Conservation (phyloP, 2,888 invertebrate genomes). For the Tachystola acroxantha region DNA sequence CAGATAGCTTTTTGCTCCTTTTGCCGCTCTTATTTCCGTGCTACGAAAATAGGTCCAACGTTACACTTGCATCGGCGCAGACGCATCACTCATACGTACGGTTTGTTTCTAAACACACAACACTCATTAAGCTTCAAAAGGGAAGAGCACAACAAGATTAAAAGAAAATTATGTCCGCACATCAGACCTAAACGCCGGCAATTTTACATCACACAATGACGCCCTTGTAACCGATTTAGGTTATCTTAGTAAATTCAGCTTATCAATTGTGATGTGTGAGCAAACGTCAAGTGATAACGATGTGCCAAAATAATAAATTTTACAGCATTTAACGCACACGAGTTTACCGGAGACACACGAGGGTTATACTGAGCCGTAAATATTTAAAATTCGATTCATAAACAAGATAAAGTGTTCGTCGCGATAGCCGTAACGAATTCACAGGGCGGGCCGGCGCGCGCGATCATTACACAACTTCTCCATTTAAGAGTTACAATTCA, state of each 20-base stretch:
- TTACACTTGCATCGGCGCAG: constrained; percentile 69
- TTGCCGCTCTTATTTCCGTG: constrained; percentile 78
- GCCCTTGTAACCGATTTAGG: constrained; percentile 24
- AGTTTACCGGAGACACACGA: constrained; percentile 32
- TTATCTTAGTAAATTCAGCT: constrained; percentile 37
- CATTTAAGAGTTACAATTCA: constrained; percentile 33
- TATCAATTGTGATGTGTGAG: constrained; percentile 46
- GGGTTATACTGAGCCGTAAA: constrained; percentile 42
- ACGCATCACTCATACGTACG: constrained; percentile 63
- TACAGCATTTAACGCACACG: constrained; percentile 35
- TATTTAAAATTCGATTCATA: constrained; percentile 36
- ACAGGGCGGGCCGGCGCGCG: constrained; percentile 29
- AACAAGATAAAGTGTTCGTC: constrained; percentile 36
- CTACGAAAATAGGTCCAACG: constrained; percentile 74
- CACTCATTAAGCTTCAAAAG: constrained; percentile 12
- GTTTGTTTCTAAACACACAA: constrained; percentile 26
- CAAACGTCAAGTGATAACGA: constrained; percentile 35
- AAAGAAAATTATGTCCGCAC: constrained; percentile 17
- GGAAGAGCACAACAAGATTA: constrained; percentile 18
- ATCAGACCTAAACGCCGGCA: constrained; percentile 14
- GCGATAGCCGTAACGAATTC: constrained; percentile 33
- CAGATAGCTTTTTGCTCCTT: constrained; percentile 73
- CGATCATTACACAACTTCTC: constrained; percentile 44
- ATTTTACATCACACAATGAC: constrained; percentile 16
- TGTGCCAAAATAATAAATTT: constrained; percentile 29